Conservation (phyloP, 2,113 vertebrate genomes). For the Myrmecobius fasciatus region DNA sequence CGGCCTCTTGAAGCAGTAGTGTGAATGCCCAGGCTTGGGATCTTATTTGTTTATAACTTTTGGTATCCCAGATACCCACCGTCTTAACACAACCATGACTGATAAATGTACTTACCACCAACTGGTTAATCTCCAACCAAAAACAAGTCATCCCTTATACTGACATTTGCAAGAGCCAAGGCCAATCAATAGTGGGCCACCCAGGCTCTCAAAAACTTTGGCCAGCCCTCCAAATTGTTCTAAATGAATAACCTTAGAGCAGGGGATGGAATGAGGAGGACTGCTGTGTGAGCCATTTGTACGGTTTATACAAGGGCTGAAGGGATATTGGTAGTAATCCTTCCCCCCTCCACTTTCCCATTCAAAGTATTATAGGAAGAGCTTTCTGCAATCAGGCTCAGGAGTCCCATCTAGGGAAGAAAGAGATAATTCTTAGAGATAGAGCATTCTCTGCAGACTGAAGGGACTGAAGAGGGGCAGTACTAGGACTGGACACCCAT, state of each 20-base stretch:
- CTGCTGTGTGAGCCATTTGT: background rate
- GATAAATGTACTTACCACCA: conserved; percentile 19
- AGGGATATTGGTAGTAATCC: background rate
- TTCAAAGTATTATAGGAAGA: background rate
- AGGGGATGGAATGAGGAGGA: background rate
- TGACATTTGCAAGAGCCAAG: conserved; percentile 51
- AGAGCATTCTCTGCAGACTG: background rate
- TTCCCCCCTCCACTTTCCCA: background rate
- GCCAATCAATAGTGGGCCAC: background rate
- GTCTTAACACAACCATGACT: conserved; percentile 30
- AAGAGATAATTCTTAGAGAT: background rate
- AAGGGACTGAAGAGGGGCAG: background rate
- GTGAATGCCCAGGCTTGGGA: background rate
- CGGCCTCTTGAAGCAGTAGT: background rate
- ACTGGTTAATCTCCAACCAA: conserved; percentile 51
- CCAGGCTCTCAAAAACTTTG: conserved; percentile 34
- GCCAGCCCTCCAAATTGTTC: background rate
- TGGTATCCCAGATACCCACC: conserved; percentile 27
- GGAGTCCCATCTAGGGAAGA: background rate
- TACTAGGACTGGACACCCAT: background rate
- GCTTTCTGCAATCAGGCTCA: background rate
- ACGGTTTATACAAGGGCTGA: background rate
- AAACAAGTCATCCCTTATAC: conserved; percentile 41
- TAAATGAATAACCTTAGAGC: background rate
- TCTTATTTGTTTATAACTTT: conserved; percentile 19